Conservation (phyloP, 2,113 vertebrate species). For the Heterotis niloticus region DNA sequence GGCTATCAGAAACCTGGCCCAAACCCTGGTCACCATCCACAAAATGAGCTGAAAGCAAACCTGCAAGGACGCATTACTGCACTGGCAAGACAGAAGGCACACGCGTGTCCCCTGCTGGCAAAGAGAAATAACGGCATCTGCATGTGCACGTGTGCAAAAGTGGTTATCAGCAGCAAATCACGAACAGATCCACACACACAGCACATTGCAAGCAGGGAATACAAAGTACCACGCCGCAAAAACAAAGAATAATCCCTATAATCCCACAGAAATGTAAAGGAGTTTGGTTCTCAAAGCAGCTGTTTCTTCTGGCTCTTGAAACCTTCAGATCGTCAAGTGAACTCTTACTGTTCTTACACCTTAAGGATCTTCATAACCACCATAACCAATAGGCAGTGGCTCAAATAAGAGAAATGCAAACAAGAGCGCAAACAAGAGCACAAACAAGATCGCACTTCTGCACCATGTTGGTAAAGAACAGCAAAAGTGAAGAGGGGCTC, state of each 20-base stretch:
- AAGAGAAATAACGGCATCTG: constrained; percentile 19
- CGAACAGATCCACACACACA: constrained; percentile 4
- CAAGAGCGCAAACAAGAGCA: too few relatives aligned
- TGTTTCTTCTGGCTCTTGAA: background rate
- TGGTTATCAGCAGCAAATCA: background rate
- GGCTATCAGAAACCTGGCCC: too few relatives aligned
- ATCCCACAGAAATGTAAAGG: background rate
- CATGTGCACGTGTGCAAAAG: too few relatives aligned
- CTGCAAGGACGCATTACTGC: background rate
- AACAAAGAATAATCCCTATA: background rate
- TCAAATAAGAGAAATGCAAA: background rate
- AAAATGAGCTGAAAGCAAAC: background rate
- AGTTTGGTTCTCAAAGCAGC: too few relatives aligned
- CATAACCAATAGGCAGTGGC: background rate
- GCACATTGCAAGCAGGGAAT: constrained; percentile 14
- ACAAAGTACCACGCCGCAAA: background rate
- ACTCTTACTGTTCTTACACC: background rate
- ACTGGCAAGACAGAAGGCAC: too few relatives aligned
- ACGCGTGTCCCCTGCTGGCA: background rate
- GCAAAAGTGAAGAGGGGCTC: too few relatives aligned
- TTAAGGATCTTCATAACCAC: background rate
- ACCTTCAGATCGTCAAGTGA: background rate
- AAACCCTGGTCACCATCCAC: background rate
- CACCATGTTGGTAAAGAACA: background rate
- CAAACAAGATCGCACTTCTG: background rate